Base-by-base conservation (phyloP, 1,140 invertebrate species). In the Chironomus tepperi region DNA sequence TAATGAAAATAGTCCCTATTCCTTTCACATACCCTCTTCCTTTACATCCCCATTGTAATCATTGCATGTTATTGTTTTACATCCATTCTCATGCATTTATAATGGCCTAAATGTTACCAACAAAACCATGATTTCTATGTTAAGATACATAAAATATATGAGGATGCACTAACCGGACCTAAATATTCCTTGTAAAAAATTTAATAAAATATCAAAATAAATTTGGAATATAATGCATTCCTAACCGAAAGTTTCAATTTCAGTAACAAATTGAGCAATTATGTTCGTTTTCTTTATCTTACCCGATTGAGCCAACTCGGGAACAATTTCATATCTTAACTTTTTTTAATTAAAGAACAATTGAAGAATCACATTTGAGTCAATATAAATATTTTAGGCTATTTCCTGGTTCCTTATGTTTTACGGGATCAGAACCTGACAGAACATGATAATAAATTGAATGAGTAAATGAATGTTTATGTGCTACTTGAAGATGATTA, bases 241-340 rank as follows among this genome's bases (percentile, higher is more conserved):
- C 24, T 34, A 5, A 34, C 24, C 24, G 5, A 34, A 34, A 34
- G 5, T 34, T 34, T 70, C 65, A 9, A 21, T 70, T 18, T 18
- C 18, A 18, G 19, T 70, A 70, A 57, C n/a, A 57, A 57, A 70
- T 70, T 70, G 65, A 70, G 65, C 65, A 70, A 70, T 70, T 70
- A 70, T 7, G 9, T 57, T 57, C 10, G 2, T 57, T 12, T 57
- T 57, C n/a, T 57, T 21, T 7, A 21, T 70, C 65, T 18, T 9
- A 21, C 19, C 9, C 65, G n/a, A n/a, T n/a, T n/a, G n/a, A n/a
- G n/a, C n/a, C n/a, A n/a, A n/a, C n/a, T n/a, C n/a, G n/a, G n/a
- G n/a, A 34, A 2, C 24, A 34, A 67, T 67, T 70, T 21, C 6
- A 19, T 16, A 10, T 9, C n/a, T 67, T 67, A 15, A 3, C 64